Evolutionary conservation across 2,888 invertebrate genomes (phyloP), one percentile per base, ranked within the genome.

Genomic region (Leucoma salicis): DNA sequence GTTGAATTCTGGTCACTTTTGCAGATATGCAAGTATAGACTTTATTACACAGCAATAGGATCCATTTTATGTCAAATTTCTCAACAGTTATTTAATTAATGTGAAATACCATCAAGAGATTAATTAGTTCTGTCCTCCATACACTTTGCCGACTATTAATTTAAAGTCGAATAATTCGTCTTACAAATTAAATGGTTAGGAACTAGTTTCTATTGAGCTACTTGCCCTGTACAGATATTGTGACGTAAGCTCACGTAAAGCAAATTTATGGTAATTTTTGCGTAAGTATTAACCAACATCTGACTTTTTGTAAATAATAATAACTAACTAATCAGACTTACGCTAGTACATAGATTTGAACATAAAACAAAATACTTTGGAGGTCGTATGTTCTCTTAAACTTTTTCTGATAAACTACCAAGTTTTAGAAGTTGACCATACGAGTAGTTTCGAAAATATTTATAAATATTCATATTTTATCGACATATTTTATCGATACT

Each of bases 401-500:
- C 27, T n/a, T 27, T 21, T 31, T 21, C 14, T 39, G 11, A 42
- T 42, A 46, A 48, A 40, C 45, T 42, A 40, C 42, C 47, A 39
- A 35, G 39, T 47, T 50, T 50, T 52, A 54, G 47, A 52, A 65
- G 56, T 65, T 54, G 61, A 48, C 58, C 57, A 61, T 62, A 50
- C 44, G 51, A 51, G 62, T 76, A 78, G 82, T 74, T 83, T 80
- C 74, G 69, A 80, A 84, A 85, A 85, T 86, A 82, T 89, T 86
- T 86, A 83, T 85, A 83, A 83, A 84, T 86, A 85, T 86, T 86
- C 86, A 88, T 89, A 86, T 79, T 78, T 80, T 81, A 81, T 82
- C 82, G 82, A 81, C 82, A 79, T 82, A 82, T 84, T 88, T 89
- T 88, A 89, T 87, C 87, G 86, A 87, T 83, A 83, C 84, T 86